Conservation (phyloP, 2,888 invertebrate genomes). For the Idaea straminata region DNA sequence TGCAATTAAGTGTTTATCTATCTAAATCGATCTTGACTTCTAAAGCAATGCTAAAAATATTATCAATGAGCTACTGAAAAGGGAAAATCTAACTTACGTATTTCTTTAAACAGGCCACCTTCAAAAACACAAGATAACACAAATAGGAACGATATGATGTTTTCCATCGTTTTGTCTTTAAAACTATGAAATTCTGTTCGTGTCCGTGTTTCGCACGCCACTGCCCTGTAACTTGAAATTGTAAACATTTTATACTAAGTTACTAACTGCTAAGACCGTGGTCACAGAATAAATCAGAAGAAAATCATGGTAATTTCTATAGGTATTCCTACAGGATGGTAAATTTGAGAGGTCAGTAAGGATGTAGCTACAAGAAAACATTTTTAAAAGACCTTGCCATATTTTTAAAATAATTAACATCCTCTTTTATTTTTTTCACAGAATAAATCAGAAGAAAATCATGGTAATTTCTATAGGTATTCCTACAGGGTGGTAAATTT, state of each 20-base stretch:
- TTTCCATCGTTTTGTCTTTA: neutral
- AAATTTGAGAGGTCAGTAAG: too few species aligned
- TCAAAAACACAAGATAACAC: conserved; percentile 5
- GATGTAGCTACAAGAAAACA: too few species aligned
- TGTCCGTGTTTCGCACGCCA: neutral
- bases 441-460: neutral
- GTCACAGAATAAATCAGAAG: neutral
- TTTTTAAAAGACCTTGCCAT: too few species aligned
- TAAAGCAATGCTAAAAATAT: too few species aligned
- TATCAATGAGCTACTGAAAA: neutral
- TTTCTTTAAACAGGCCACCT: conserved; percentile 1
- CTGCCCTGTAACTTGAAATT: neutral
- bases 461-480: neutral
- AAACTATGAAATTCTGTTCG: neutral
- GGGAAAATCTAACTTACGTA: neutral
- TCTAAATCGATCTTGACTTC: too few species aligned
- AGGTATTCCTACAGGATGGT: too few species aligned
- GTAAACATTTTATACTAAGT: neutral
- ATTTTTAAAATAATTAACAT: too few species aligned
- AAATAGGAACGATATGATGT: conserved; percentile 7
- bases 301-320: neutral
- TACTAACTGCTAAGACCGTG: neutral
- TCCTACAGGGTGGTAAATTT: too few species aligned
- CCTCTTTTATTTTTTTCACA: too few species aligned
- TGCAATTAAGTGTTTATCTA: too few species aligned